Evolutionary conservation across 1,140 invertebrate genomes (phyloP), one percentile per base, ranked within the genome.

Genomic region (Dendrolimus kikuchii): DNA sequence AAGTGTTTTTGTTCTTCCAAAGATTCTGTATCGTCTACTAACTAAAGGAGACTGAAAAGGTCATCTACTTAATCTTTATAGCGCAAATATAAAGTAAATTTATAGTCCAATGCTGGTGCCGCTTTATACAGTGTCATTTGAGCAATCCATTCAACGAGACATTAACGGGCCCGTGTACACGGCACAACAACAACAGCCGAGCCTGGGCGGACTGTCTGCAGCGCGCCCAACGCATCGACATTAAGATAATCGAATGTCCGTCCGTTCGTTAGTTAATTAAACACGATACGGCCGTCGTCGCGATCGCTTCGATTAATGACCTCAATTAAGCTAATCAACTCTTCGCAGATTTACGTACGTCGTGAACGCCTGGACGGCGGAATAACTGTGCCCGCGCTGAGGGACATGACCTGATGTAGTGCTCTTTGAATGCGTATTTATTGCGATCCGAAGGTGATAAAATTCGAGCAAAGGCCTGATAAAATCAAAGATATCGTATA

Each of bases 261-360:
- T 64, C 62, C 66, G 68, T 73, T 84, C 70, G 73, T 84, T 81
- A 73, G 71, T 84, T 79, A 81, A 84, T 84, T 81, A 81, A 83
- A 81, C 74, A 73, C 73, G 78, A 78, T 81, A 81, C 68, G 48
- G 38, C 68, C 67, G 68, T 75, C 68, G 64, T 75, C 69, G 72
- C 69, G 68, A 80, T 75, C 67, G 66, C 53, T 56, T 57, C 71
- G 64, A 75, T 77, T 75, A 81, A 81, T 75, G 77, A 74, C 64
- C 66, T 81, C 76, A 78, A 80, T 81, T 79, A 82, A 71, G 68
- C 71, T 81, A 81, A 83, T 81, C 76, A 81, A 73, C 72, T 74
- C 66, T 64, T 73, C 52, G 73, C 70, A 70, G 65, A 83, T 79
- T 78, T 81, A 78, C 73, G 70, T 64, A 54, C 63, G 49, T 23